A percentile compares a stretch with the other conserved stretches of the same genome.
These are phyloP conservation scores for Alligator mississippiensis DNA, from an alignment of 2,113 vertebrate genomes.

Conservation along the genomic window DNA sequence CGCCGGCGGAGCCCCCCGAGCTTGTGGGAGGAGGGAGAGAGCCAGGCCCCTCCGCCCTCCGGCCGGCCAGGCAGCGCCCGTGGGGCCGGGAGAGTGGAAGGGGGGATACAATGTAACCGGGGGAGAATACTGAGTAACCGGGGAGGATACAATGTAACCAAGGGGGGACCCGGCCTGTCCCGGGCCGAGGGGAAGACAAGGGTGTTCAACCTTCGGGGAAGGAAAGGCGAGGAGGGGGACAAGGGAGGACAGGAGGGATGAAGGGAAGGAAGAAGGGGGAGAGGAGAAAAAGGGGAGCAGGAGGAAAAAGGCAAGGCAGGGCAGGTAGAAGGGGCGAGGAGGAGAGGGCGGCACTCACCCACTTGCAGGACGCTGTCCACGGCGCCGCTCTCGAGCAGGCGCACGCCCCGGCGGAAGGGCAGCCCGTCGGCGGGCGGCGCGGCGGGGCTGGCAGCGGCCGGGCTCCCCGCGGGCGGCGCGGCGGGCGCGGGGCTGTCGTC, in stretches of 20 bases:
- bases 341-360: constrained; percentile 84
- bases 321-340: background rate
- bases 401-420: constrained; percentile 94
- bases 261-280: background rate
- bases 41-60: too few species aligned
- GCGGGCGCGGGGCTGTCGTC: background rate
- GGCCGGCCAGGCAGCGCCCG: too few species aligned
- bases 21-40: too few species aligned
- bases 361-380: constrained; percentile 99
- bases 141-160: constrained; percentile 21
- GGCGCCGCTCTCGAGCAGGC: constrained; percentile 93
- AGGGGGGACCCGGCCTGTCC: background rate
- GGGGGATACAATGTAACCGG: constrained; percentile 21
- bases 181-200: background rate
- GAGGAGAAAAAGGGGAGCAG: background rate
- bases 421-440: constrained; percentile 83
- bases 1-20: too few species aligned
- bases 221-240: background rate
- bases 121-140: background rate
- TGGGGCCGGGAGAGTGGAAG: too few species aligned
- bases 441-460: constrained; percentile 66
- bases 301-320: background rate
- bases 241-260: background rate
- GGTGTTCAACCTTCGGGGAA: background rate
- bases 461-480: background rate